A percentile compares a stretch with the other conserved stretches of the same genome.
Evolutionary conservation across 2,888 invertebrate species (phyloP).

Genomic region (Dryadula phaetusa): DNA sequence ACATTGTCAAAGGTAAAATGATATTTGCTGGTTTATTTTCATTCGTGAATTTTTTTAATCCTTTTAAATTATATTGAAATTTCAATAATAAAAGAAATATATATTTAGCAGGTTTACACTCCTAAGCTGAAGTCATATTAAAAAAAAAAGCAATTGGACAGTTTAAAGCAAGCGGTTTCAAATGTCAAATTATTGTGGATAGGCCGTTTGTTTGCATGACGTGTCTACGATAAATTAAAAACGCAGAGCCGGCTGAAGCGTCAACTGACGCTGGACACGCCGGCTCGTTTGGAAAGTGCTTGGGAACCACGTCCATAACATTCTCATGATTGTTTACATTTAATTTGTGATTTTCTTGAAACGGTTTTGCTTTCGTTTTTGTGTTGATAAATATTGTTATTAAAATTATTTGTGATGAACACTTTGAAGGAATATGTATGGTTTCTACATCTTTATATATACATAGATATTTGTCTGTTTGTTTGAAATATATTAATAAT

Average conservation of each 20-base stretch:
- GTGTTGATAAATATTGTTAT: not conserved
- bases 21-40: too few relatives aligned
- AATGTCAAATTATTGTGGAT: slow-evolving; percentile 12
- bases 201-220: slow-evolving; percentile 3
- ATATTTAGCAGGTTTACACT: too few relatives aligned
- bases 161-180: not conserved
- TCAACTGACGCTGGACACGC: not conserved
- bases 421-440: not conserved
- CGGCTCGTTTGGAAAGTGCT: not conserved
- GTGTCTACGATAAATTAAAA: not conserved
- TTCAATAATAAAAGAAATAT: too few relatives aligned
- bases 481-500: not conserved
- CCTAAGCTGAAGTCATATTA: too few relatives aligned
- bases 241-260: not conserved
- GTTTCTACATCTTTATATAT: not conserved
- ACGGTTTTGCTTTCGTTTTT: not conserved
- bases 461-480: not conserved
- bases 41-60: too few relatives aligned
- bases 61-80: too few relatives aligned
- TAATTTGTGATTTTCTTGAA: not conserved
- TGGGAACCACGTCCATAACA: not conserved
- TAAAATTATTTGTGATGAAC: not conserved
- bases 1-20: too few relatives aligned
- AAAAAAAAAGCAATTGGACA: too few relatives aligned
- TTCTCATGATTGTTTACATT: not conserved